Evolutionary conservation across 2,888 invertebrate genomes (phyloP), one percentile per base, ranked within the genome.

Genomic region (Plutella xylostella): DNA sequence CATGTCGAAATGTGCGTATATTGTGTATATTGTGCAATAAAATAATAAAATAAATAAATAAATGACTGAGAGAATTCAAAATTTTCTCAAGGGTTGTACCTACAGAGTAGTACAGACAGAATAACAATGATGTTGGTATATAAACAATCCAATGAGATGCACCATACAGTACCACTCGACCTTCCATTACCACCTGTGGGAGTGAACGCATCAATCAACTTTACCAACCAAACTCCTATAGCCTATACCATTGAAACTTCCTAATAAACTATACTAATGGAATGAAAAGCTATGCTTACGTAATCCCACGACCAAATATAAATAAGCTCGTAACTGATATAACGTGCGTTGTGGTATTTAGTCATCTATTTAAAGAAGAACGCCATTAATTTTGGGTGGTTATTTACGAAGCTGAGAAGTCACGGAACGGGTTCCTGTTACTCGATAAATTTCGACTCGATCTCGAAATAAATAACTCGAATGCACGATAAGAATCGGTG

Each of bases 401-500:
- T 82, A 83, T 80, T 82, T 80, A 82, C 75, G 65, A 69, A 72
- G 71, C 69, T 72, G 71, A 77, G 79, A 72, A 79, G 74, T 68
- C 80, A 79, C 76, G 78, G 64, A 80, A 79, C 80, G 77, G 75
- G 79, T 80, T 75, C 63, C 74, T 63, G 71, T 69, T 68, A 66
- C 70, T 59, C 73, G 63, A 79, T 82, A 80, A 82, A 82, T 79
- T 71, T 63, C 53, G 46, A 49, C 57, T 69, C 67, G 69, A 78
- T 77, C 74, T 63, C 63, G 60, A 57, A 68, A 80, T 83, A 83
- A 80, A 83, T 83, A 82, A 78, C 60, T 61, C 60, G 65, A 62
- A 66, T 68, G 72, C 75, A 65, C 78, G 83, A 83, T 83, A 82
- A 82, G 77, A 75, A 79, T 77, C 80, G 72, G 72, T 73, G 79